A percentile compares a stretch with the other conserved stretches of the same genome.
These are phyloP conservation scores for Plagiodera versicolora DNA, from an alignment of 2,888 invertebrate species.

Conservation along the genomic window DNA sequence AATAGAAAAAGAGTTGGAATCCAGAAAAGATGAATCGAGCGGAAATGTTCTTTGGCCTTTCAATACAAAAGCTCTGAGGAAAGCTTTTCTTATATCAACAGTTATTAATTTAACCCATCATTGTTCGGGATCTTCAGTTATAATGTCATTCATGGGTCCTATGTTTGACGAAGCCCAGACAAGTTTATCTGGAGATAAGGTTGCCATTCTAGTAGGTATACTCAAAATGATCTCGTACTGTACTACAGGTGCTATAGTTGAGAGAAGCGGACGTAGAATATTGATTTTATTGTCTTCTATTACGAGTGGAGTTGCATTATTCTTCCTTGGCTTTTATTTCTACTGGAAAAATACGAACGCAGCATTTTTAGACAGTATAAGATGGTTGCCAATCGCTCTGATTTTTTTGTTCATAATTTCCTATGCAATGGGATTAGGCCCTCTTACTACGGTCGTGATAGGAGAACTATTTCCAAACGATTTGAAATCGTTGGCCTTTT, in stretches of 20 bases:
- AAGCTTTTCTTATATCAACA: slow-evolving; percentile 7
- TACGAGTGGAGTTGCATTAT: slow-evolving; percentile 65
- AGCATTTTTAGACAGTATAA: slow-evolving; percentile 48
- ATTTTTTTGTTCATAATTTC: slow-evolving; percentile 70
- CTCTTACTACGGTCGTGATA: slow-evolving; percentile 78
- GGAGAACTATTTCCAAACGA: slow-evolving; percentile 78
- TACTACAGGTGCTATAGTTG: slow-evolving; percentile 72
- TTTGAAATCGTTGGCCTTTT: slow-evolving; percentile 66
- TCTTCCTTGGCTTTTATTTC: slow-evolving; percentile 62
- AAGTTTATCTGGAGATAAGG: slow-evolving; percentile 15
- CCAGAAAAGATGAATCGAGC: neutral
- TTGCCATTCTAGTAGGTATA: slow-evolving; percentile 14
- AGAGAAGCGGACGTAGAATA: slow-evolving; percentile 69
- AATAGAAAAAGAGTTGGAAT: slow-evolving; percentile 2
- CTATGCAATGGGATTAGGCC: slow-evolving; percentile 71
- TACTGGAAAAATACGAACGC: slow-evolving; percentile 54
- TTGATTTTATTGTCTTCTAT: slow-evolving; percentile 69
- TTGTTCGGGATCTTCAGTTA: slow-evolving; percentile 10
- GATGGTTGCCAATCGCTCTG: slow-evolving; percentile 70
- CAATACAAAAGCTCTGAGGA: neutral
- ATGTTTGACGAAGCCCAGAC: slow-evolving; percentile 16
- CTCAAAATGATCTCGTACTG: slow-evolving; percentile 68
- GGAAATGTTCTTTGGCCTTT: slow-evolving; percentile 1
- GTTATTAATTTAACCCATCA: slow-evolving; percentile 4
- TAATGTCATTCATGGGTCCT: slow-evolving; percentile 18